Conservation (phyloP, 2,888 invertebrate species). For the Ophion slaviceki region DNA sequence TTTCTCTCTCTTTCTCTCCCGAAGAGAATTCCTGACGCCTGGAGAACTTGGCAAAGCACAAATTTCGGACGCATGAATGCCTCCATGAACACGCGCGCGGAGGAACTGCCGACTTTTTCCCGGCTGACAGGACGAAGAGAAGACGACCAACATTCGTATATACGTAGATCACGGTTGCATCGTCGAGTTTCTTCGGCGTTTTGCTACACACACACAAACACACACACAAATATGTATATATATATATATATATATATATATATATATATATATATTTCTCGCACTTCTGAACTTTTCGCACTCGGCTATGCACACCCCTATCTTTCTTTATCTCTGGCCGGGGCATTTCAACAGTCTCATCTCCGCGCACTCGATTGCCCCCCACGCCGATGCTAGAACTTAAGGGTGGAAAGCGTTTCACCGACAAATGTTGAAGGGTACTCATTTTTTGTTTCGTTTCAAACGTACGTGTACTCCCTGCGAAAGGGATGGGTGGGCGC, state of each 20-base stretch:
- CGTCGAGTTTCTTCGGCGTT: slow-evolving; percentile 33
- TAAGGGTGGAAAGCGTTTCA: neutral
- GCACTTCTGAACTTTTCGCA: slow-evolving; percentile 51
- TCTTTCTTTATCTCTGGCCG: slow-evolving; percentile 44
- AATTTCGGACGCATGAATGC: slow-evolving; percentile 76
- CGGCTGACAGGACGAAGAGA: slow-evolving; percentile 50
- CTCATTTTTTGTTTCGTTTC: neutral
- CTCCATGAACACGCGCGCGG: slow-evolving; percentile 56
- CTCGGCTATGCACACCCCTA: slow-evolving; percentile 39
- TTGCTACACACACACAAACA: too few relatives aligned
- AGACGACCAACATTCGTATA: slow-evolving; percentile 37
- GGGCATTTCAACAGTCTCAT: slow-evolving; percentile 34
- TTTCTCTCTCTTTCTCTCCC: slow-evolving; percentile 59
- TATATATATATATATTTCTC: slow-evolving; percentile 30
- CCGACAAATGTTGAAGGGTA: slow-evolving; percentile 4
- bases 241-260: too few relatives aligned
- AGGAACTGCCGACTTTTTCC: slow-evolving; percentile 49
- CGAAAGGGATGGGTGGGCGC: neutral
- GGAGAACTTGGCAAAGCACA: slow-evolving; percentile 58
- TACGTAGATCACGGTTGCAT: slow-evolving; percentile 26
- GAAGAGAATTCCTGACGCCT: slow-evolving; percentile 27
- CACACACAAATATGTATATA: too few relatives aligned
- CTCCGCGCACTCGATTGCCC: slow-evolving; percentile 47
- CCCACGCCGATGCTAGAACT: slow-evolving; percentile 16
- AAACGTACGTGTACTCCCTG: neutral